A percentile compares a stretch with the other conserved stretches of the same genome.
These are phyloP conservation scores for Arrhopalites spinosus DNA, from an alignment of 2,888 invertebrate species.

Conservation along the genomic window DNA sequence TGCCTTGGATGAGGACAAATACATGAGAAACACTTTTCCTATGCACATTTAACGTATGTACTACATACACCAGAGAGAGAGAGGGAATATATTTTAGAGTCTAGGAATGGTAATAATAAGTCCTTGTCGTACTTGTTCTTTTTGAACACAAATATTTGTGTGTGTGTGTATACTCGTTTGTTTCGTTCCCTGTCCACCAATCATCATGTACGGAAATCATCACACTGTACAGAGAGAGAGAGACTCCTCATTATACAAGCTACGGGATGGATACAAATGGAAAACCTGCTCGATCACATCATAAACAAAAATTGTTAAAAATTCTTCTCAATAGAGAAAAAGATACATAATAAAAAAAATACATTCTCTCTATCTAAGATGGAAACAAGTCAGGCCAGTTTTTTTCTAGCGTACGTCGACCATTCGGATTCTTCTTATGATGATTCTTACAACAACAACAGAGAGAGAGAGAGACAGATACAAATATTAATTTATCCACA, in stretches of 20 bases:
- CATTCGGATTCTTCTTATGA: not conserved
- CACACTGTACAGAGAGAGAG: not conserved
- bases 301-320: conserved; percentile 48
- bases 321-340: conserved; percentile 39
- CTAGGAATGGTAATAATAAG: no score
- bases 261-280: conserved; percentile 2
- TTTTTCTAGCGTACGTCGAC: conserved; percentile 30
- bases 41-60: no score
- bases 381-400: conserved; percentile 46
- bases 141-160: no score
- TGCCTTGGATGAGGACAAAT: no score
- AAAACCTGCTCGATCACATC: conserved; percentile 45
- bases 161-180: no score
- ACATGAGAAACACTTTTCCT: no score
- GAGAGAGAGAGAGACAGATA: conserved; percentile 9
- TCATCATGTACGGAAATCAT: not conserved
- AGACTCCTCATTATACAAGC: not conserved
- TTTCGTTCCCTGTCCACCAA: no score
- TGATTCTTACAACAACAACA: not conserved
- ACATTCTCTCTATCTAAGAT: conserved; percentile 29
- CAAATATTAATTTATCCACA: conserved; percentile 39
- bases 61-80: no score
- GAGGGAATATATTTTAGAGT: no score
- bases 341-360: conserved; percentile 37
- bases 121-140: no score